These are phyloP conservation scores for Rhyzopertha dominica DNA, from an alignment of 1,140 invertebrate genomes.

Conservation along the genomic window DNA sequence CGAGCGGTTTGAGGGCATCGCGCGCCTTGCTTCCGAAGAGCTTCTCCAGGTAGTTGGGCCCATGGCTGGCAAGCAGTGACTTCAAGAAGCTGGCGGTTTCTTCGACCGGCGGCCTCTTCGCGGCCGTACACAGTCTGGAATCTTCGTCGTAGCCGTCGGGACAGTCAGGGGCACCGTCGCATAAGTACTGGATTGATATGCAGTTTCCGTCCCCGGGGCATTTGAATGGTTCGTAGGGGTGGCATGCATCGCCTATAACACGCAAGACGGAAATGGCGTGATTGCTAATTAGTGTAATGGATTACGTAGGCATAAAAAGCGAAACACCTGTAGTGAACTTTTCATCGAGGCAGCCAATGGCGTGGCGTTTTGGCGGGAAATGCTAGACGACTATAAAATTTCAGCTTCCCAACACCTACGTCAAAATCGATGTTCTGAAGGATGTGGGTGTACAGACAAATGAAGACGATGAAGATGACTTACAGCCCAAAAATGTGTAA, in stretches of 20 bases:
- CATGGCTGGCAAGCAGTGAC: constrained; percentile 86
- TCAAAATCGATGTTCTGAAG: too few species aligned
- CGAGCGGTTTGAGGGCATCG: constrained; percentile 81
- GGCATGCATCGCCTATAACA: constrained; percentile 68
- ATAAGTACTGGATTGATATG: constrained; percentile 92
- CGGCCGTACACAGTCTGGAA: constrained; percentile 87
- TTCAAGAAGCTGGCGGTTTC: constrained; percentile 93
- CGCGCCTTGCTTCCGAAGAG: constrained; percentile 90
- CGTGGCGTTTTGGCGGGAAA: too few species aligned
- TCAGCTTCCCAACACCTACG: too few species aligned
- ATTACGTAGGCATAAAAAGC: too few species aligned
- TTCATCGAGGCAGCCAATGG: too few species aligned
- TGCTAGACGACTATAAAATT: too few species aligned
- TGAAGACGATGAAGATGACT: too few species aligned
- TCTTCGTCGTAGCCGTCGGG: constrained; percentile 87
- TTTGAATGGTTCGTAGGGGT: constrained; percentile 90
- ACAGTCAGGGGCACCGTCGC: constrained; percentile 91
- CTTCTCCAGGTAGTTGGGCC: constrained; percentile 94
- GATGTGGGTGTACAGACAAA: too few species aligned
- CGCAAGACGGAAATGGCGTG: too few species aligned
- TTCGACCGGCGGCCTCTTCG: constrained; percentile 93
- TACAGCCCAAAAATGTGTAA: too few species aligned
- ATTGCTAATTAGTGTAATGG: too few species aligned
- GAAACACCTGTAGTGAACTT: too few species aligned
- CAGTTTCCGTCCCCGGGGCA: constrained; percentile 88